phyloP scores from a whole-genome alignment of 2,113 vertebrate species.

The Hystrix cristata region DNA sequence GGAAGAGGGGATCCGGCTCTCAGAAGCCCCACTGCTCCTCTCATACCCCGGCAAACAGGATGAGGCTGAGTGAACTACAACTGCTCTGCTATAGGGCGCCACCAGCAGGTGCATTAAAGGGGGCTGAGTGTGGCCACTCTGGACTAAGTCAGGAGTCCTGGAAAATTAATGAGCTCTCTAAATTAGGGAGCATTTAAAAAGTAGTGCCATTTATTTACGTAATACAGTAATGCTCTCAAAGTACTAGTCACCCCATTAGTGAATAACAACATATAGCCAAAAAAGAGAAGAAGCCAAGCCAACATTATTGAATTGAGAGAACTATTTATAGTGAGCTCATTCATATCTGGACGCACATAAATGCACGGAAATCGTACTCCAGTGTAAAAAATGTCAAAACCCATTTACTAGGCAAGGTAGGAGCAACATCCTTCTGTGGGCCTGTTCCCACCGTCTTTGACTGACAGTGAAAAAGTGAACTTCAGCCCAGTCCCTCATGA shows the following conservation, averaged over 20 bases:
- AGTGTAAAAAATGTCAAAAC: background rate
- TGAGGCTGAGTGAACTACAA: background rate
- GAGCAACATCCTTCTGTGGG: background rate
- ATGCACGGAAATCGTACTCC: background rate
- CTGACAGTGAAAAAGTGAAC: conserved; percentile 47
- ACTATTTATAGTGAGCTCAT: conserved; percentile 34
- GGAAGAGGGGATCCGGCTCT: background rate
- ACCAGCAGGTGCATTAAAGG: background rate
- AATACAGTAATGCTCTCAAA: background rate
- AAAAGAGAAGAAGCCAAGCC: background rate
- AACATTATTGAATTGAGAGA: background rate
- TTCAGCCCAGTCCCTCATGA: background rate
- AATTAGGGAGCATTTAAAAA: conserved; percentile 50
- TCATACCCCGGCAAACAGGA: background rate
- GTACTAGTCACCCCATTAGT: conserved; percentile 55
- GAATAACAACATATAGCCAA: conserved; percentile 5
- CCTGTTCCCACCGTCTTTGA: background rate
- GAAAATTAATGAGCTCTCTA: conserved; percentile 8
- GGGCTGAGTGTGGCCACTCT: background rate
- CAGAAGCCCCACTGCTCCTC: background rate
- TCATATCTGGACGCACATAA: background rate
- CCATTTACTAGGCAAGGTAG: background rate
- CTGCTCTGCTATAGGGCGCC: background rate
- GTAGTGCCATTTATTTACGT: background rate
- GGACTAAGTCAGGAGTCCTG: background rate